Evolutionary conservation across 2,888 invertebrate genomes (phyloP), one percentile per base, ranked within the genome.

Genomic region (Rhyacophila evoluta): DNA sequence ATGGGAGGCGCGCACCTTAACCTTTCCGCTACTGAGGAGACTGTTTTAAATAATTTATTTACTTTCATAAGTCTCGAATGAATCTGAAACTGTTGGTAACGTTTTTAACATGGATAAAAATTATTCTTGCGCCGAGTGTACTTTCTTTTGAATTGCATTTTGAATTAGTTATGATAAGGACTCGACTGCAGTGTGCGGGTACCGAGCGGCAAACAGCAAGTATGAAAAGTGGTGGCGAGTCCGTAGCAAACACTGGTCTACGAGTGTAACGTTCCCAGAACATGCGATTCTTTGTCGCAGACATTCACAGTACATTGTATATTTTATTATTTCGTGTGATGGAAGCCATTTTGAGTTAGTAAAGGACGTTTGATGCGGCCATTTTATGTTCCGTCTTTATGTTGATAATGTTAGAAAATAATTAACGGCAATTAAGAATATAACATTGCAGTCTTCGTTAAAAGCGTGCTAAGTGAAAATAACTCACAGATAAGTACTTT

Each of bases 101-200:
- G n/a, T n/a, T n/a, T n/a, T n/a, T n/a, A n/a, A n/a, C n/a, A n/a
- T n/a, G n/a, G n/a, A n/a, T n/a, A n/a, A 15, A 29, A 6, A 38
- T 72, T 55, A 10, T 37, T 68, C 37, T 12, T 28, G 33, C 25
- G 71, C 28, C 37, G 38, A 36, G 36, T 72, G 78, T 75, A 75
- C 75, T 74, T 74, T 74, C 78, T 77, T 81, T 76, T 55, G 79
- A 74, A 81, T 81, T 81, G 79, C 76, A 81, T 79, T 79, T 67
- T 81, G 81, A 81, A 81, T 81, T 79, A 81, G 79, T 79, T 79
- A 79, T 81, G 81, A 81, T 81, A 81, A 81, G 78, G 75, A 78
- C 79, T 72, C 74, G 79, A 55, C 55, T 55, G 55, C 55, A 55
- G 55, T 19, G 55, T 55, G 55, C 19, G 25, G 55, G 55, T 25